These are phyloP conservation scores for Nesometra sesokonis DNA, from an alignment of 35 echinoderm and acorn worm species.

Conservation along the genomic window DNA sequence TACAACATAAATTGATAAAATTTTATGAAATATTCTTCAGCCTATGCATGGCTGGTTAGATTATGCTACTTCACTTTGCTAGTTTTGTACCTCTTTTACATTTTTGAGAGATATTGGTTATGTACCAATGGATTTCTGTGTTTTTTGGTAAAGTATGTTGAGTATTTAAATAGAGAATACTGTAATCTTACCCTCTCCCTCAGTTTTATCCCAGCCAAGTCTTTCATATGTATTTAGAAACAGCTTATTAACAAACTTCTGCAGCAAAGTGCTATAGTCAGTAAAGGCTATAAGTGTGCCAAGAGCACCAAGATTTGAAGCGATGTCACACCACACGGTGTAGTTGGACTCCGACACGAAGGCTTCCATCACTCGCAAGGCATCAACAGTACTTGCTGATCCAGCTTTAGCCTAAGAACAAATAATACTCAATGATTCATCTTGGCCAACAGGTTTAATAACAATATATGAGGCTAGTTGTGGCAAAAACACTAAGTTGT, in stretches of 20 bases:
- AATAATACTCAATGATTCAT: neutral
- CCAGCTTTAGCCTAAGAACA: slow-evolving; percentile 80
- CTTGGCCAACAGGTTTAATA: too few species aligned
- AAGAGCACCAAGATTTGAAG: slow-evolving; percentile 52
- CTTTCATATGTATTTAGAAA: slow-evolving; percentile 44
- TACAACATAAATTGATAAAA: too few species aligned
- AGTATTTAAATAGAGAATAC: too few species aligned
- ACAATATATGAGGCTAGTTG: too few species aligned
- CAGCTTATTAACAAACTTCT: slow-evolving; percentile 60
- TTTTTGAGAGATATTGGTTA: too few species aligned
- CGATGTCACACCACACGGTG: slow-evolving; percentile 94
- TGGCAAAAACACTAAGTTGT: too few species aligned
- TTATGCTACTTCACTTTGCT: too few species aligned
- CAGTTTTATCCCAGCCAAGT: slow-evolving; percentile 53
- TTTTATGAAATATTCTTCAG: too few species aligned
- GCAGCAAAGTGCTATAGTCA: slow-evolving; percentile 30
- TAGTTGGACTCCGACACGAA: slow-evolving; percentile 85
- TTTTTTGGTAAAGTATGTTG: too few species aligned
- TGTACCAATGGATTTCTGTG: too few species aligned
- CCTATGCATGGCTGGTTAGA: too few species aligned
- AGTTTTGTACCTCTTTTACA: too few species aligned
- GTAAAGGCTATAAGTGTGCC: slow-evolving; percentile 53
- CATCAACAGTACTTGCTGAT: slow-evolving; percentile 79
- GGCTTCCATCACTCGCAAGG: slow-evolving; percentile 76
- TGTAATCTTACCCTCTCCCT: slow-evolving; percentile 59